Base-by-base conservation (phyloP, 2,797 vertebrate species). In the Gymnopithys bicolor region DNA sequence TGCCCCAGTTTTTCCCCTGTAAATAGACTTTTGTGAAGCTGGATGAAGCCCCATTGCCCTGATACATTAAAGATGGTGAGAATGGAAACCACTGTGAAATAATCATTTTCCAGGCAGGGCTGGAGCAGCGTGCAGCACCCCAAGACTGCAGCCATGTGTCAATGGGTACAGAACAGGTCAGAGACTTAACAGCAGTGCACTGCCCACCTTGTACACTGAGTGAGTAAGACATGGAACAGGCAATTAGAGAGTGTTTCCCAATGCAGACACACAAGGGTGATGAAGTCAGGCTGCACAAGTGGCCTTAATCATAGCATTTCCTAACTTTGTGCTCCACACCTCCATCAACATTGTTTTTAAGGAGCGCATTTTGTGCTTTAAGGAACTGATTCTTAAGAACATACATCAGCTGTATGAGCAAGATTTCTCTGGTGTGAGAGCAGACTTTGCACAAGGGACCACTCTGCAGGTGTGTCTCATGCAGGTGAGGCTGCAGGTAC, bases 231-330 rank as follows among this genome's bases (percentile, higher is more conserved):
- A 3, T 53, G 53, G 43, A 87, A 37, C n/a, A 76, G 51, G 73
- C 51, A 87, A 73, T 94, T 87, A 85, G 28, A 56, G 75, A 58
- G 51, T 59, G 60, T 95, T 95, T 95, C 94, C 84, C 91, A 92
- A 87, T 0, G 3, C 62, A 95, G 69, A 15, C 69, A 64, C 84
- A 75, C 1, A 11, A 48, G 59, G 53, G 30, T 2, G 41, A 75
- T 88, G 73, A 92, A 49, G 66, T 84, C 92, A 95, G 73, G 53
- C 53, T 77, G 68, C 58, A 75, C 23, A 71, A 73, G 68, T 75
- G 48, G 39, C 84, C 62, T 93, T 89, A 94, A 84, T 92, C 66
- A 68, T 8, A 87, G 60, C 43, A 21, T 84, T 95, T 93, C 95
- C 69, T 88, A 93, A 92, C 76, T 81, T 33, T 17, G 58, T 46